These are phyloP conservation scores for Cichlasoma orientale DNA, from an alignment of 2,797 vertebrate species.

Conservation along the genomic window DNA sequence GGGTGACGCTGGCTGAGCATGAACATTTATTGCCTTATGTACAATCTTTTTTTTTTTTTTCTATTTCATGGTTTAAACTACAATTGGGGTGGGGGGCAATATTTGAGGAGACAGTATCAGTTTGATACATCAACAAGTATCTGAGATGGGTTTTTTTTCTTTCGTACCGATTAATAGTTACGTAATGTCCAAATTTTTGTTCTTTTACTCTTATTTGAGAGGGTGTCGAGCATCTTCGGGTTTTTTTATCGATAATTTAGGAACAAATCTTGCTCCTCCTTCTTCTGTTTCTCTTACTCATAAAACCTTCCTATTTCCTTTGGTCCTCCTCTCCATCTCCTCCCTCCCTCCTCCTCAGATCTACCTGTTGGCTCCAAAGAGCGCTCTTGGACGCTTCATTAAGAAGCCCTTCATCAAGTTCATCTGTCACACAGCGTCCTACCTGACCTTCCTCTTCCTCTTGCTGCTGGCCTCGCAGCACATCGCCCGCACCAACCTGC, in stretches of 20 bases:
- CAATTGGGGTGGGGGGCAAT: too few species aligned
- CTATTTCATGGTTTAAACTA: neutral
- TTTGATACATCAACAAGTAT: neutral
- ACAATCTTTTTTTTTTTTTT: neutral
- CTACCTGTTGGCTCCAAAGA: constrained; percentile 94
- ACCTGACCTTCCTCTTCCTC: constrained; percentile 98
- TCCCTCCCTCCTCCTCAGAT: constrained; percentile 59
- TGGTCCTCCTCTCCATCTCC: neutral
- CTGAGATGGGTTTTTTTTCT: neutral
- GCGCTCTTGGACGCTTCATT: constrained; percentile 94
- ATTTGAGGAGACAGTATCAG: neutral
- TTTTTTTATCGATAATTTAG: neutral
- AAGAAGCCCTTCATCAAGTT: constrained; percentile 99
- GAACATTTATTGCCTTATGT: neutral
- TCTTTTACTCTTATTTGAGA: neutral
- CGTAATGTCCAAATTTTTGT: neutral
- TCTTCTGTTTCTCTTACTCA: neutral
- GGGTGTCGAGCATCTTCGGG: neutral
- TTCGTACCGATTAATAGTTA: neutral
- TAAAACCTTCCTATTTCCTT: neutral
- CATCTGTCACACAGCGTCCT: constrained; percentile 98
- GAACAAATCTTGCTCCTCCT: neutral
- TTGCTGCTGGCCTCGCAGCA: constrained; percentile 96
- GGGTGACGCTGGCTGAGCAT: neutral
- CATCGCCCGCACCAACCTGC: constrained; percentile 95